Conservation (phyloP, 1,140 invertebrate species). For the Bombus superbus region DNA sequence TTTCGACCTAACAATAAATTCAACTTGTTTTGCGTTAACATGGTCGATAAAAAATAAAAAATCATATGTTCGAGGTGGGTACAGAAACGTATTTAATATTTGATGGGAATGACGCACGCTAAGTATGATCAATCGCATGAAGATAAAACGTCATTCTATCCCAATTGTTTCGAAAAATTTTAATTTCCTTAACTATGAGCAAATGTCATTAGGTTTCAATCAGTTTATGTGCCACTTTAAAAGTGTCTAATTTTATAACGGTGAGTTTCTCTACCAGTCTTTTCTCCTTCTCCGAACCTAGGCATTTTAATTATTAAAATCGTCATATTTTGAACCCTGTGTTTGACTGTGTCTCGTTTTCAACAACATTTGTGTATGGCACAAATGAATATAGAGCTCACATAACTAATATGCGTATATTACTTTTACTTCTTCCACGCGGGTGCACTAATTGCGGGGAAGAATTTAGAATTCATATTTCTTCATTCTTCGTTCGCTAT, state of each 20-base stretch:
- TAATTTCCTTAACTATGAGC: constrained; percentile 64
- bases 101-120: constrained; percentile 31
- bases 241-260: constrained; percentile 67
- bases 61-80: constrained; percentile 9
- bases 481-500: constrained; percentile 23
- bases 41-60: constrained; percentile 1
- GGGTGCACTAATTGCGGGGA: constrained; percentile 47
- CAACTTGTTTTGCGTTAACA: constrained; percentile 13
- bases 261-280: constrained; percentile 76
- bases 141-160: constrained; percentile 38
- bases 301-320: constrained; percentile 71
- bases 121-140: constrained; percentile 26
- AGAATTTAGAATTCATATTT: constrained; percentile 55
- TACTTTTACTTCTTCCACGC: constrained; percentile 45
- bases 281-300: constrained; percentile 75
- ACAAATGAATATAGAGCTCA: constrained; percentile 70
- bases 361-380: constrained; percentile 66
- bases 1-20: constrained; percentile 40
- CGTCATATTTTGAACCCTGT: constrained; percentile 69
- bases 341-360: constrained; percentile 57
- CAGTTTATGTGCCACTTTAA: constrained; percentile 48
- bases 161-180: constrained; percentile 43
- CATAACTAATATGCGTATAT: constrained; percentile 47
- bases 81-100: constrained; percentile 23
- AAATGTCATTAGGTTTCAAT: constrained; percentile 57